Conservation (phyloP, 2,113 vertebrate genomes). For the Recurvirostra avosetta region DNA sequence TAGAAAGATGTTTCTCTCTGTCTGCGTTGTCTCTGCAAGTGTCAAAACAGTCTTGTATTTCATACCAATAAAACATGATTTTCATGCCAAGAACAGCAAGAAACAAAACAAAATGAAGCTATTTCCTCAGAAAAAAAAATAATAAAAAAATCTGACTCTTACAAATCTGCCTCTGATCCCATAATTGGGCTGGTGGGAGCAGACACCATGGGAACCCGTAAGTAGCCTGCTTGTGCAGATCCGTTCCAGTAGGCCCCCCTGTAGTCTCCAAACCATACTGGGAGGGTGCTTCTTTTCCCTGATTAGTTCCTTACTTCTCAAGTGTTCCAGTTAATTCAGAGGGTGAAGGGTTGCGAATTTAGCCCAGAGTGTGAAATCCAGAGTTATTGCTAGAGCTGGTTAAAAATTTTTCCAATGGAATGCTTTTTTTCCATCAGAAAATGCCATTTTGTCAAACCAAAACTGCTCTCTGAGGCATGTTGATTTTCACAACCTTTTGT, state of each 20-base stretch:
- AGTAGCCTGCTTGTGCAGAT: neutral
- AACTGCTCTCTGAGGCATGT: slow-evolving; percentile 44
- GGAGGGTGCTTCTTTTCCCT: neutral
- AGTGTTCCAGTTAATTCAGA: slow-evolving; percentile 26
- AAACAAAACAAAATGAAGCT: slow-evolving; percentile 61
- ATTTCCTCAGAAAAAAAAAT: slow-evolving; percentile 40
- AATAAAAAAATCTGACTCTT: neutral
- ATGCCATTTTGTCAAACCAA: slow-evolving; percentile 47
- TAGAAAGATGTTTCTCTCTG: slow-evolving; percentile 38
- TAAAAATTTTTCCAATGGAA: slow-evolving; percentile 53
- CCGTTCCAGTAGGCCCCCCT: neutral
- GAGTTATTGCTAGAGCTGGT: slow-evolving; percentile 28
- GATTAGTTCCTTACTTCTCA: slow-evolving; percentile 49
- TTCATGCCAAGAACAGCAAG: slow-evolving; percentile 62
- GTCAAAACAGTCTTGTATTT: slow-evolving; percentile 68
- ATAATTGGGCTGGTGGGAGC: slow-evolving; percentile 6
- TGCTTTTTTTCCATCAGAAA: slow-evolving; percentile 55
- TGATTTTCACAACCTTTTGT: slow-evolving; percentile 65
- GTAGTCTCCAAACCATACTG: neutral
- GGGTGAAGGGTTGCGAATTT: slow-evolving; percentile 32
- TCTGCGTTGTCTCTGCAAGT: slow-evolving; percentile 55
- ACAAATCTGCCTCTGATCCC: slow-evolving; percentile 33
- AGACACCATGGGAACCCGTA: neutral
- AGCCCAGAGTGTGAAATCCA: slow-evolving; percentile 54
- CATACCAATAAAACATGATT: slow-evolving; percentile 51